A percentile compares a stretch with the other conserved stretches of the same genome.
Conservation (phyloP, 1,140 invertebrate genomes). For the Megalopta genalis region DNA sequence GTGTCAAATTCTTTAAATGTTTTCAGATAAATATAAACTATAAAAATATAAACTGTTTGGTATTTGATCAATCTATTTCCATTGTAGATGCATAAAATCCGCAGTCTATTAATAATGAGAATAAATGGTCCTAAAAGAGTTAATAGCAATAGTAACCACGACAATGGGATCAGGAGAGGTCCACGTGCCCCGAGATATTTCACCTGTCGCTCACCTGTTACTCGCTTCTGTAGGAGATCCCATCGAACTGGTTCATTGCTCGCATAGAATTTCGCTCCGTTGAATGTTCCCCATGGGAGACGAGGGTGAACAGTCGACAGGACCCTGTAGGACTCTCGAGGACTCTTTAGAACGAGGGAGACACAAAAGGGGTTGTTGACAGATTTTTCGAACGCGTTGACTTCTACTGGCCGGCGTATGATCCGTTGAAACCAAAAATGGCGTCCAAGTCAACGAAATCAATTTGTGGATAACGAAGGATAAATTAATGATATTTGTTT, state of each 20-base stretch:
- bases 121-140: too few species aligned
- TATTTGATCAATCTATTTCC: too few species aligned
- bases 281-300: slow-evolving; percentile 40
- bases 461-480: too few species aligned
- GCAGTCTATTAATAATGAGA: too few species aligned
- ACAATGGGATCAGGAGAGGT: not conserved
- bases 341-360: not conserved
- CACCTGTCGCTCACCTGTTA: slow-evolving; percentile 43
- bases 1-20: too few species aligned
- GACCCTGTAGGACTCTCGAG: slow-evolving; percentile 21
- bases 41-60: too few species aligned
- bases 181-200: not conserved
- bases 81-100: too few species aligned
- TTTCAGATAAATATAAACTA: too few species aligned
- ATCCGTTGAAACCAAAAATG: too few species aligned
- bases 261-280: slow-evolving; percentile 7
- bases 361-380: slow-evolving; percentile 6
- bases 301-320: slow-evolving; percentile 34
- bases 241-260: slow-evolving; percentile 45
- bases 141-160: too few species aligned
- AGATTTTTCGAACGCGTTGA: not conserved
- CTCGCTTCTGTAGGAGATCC: slow-evolving; percentile 6
- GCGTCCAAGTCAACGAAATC: too few species aligned
- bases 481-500: too few species aligned
- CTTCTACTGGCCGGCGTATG: not conserved